Evolutionary conservation across 2,888 invertebrate species (phyloP).

Genomic region (Dolichomitus sp.): DNA sequence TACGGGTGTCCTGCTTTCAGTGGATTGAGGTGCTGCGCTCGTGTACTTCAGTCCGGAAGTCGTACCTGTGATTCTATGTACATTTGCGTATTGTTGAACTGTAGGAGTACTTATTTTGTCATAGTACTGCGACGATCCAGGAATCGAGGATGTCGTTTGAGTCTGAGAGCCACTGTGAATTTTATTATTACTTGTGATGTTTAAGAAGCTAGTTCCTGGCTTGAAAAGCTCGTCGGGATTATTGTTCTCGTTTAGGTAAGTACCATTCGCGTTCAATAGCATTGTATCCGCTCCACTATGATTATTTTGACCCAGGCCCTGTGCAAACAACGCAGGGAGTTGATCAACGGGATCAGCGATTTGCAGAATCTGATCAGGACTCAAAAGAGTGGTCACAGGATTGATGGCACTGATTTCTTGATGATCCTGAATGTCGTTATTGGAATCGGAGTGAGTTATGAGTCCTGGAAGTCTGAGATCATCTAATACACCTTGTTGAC

Average conservation of each 20-base stretch:
- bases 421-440: constrained; percentile 78
- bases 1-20: constrained; percentile 60
- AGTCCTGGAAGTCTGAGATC: constrained; percentile 79
- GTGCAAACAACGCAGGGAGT: constrained; percentile 82
- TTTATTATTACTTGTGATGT: neutral
- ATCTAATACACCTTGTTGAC: constrained; percentile 80
- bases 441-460: constrained; percentile 77
- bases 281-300: constrained; percentile 84
- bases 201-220: constrained; percentile 65
- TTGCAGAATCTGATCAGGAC: constrained; percentile 83
- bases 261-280: constrained; percentile 85
- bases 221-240: constrained; percentile 85
- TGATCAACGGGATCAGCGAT: constrained; percentile 85
- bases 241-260: constrained; percentile 81
- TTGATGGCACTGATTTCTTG: constrained; percentile 68
- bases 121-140: constrained; percentile 20
- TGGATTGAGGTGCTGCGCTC: constrained; percentile 48
- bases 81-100: constrained; percentile 44
- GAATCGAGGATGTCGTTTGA: constrained; percentile 18
- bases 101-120: constrained; percentile 11
- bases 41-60: constrained; percentile 62
- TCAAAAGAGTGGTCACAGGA: constrained; percentile 81
- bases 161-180: neutral
- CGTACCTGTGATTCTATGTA: constrained; percentile 41
- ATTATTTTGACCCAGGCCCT: constrained; percentile 79